A percentile compares a stretch with the other conserved stretches of the same genome.
Conservation (phyloP, 2,888 invertebrate species). For the Drosophila formosana region DNA sequence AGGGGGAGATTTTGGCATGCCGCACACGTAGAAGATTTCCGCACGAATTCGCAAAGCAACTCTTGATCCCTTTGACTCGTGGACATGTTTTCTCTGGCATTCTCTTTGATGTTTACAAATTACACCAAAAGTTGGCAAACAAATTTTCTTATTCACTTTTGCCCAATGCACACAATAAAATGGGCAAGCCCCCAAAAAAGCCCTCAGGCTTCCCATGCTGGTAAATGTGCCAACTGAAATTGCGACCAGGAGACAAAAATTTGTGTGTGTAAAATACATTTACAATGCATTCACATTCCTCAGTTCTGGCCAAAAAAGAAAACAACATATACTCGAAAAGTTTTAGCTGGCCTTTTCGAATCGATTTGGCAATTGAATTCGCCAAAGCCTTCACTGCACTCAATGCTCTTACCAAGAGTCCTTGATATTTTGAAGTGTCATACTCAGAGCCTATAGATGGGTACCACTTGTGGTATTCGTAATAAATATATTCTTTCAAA, state of each 20-base stretch:
- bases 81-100: conserved; percentile 77
- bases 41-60: conserved; percentile 81
- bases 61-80: conserved; percentile 81
- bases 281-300: conserved; percentile 73
- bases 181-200: conserved; percentile 37
- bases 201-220: conserved; percentile 24
- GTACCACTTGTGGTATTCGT: conserved; percentile 6
- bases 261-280: conserved; percentile 65
- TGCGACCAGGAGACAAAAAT: conserved; percentile 65
- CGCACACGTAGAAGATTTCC: conserved; percentile 81
- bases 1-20: conserved; percentile 61
- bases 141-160: conserved; percentile 81
- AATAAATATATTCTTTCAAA: neutral
- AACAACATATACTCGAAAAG: conserved; percentile 29
- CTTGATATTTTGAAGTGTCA: conserved; percentile 2
- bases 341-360: conserved; percentile 37
- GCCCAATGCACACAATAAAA: conserved; percentile 69
- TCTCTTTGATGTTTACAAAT: conserved; percentile 81
- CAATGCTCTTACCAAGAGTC: neutral
- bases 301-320: conserved; percentile 52
- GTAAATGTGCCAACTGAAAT: conserved; percentile 72
- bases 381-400: conserved; percentile 6
- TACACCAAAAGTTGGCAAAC: conserved; percentile 81
- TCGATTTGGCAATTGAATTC: conserved; percentile 58
- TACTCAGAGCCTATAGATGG: neutral